Percentiles rank a stretch among this genome's conserved stretches.
Conservation (phyloP, 2,113 vertebrate species). For the Amblyornis subalaris region DNA sequence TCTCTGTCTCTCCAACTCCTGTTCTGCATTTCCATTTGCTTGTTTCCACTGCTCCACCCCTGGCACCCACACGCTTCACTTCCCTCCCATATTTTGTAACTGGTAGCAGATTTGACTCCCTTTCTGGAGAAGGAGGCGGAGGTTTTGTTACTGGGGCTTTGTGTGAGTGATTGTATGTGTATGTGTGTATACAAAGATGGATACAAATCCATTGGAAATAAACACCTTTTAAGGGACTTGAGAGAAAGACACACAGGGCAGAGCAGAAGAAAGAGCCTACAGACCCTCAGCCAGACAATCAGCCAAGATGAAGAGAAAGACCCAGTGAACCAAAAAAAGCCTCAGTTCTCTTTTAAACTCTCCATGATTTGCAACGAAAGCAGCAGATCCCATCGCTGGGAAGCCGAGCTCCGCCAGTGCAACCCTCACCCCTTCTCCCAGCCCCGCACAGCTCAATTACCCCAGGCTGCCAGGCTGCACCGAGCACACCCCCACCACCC, state of each 20-base stretch:
- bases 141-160: constrained; percentile 46
- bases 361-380: neutral
- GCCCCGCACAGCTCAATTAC: constrained; percentile 53
- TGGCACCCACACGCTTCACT: constrained; percentile 34
- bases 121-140: neutral
- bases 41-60: constrained; percentile 31
- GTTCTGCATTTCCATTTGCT: constrained; percentile 46
- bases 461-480: constrained; percentile 38
- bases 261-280: constrained; percentile 44
- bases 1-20: constrained; percentile 51
- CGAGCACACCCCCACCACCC: constrained; percentile 7
- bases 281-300: constrained; percentile 46
- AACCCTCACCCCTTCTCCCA: constrained; percentile 19
- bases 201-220: constrained; percentile 44
- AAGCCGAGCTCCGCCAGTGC: neutral
- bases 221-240: constrained; percentile 47
- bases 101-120: constrained; percentile 24
- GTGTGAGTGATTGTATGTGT: constrained; percentile 32
- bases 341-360: constrained; percentile 19
- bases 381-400: constrained; percentile 13
- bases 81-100: constrained; percentile 26
- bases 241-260: constrained; percentile 19
- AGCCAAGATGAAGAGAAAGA: constrained; percentile 30
- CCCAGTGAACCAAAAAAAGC: constrained; percentile 45
- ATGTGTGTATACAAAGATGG: constrained; percentile 9